phyloP scores from a whole-genome alignment of 2,113 vertebrate genomes.

The Lanius collurio region DNA sequence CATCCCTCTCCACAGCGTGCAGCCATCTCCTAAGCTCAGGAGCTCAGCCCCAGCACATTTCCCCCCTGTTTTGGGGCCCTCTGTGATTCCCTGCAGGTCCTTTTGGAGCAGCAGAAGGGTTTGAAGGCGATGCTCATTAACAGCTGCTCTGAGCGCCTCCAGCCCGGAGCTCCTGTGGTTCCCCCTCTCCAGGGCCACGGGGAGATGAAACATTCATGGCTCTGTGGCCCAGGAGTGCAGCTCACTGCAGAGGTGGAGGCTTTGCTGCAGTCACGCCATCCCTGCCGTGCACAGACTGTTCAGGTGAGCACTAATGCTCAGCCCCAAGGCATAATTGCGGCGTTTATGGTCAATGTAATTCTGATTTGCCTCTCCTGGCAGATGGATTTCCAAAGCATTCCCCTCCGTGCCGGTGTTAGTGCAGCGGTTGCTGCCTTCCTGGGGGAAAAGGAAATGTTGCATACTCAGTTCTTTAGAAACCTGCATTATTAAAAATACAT shows the following conservation, averaged over 20 bases:
- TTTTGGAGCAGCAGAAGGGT: not conserved
- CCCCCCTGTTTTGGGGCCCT: not conserved
- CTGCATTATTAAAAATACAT: conserved; percentile 39
- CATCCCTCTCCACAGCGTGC: not conserved
- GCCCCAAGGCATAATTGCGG: not conserved
- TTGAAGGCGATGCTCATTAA: not conserved
- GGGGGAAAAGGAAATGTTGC: not conserved
- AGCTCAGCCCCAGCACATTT: not conserved
- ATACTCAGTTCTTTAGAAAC: not conserved
- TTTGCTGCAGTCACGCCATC: not conserved
- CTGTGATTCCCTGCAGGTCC: not conserved
- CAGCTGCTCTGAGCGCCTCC: not conserved
- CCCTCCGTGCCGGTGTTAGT: not conserved
- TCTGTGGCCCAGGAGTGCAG: not conserved
- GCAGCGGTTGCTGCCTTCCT: not conserved
- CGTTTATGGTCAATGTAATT: not conserved
- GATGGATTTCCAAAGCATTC: not conserved
- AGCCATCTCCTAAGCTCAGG: not conserved
- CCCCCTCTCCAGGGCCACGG: not conserved
- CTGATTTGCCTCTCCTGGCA: not conserved
- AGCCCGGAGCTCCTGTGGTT: not conserved
- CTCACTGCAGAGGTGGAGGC: not conserved
- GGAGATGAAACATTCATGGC: conserved; percentile 36
- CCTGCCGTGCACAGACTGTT: not conserved
- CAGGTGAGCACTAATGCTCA: conserved; percentile 15